phyloP scores from a whole-genome alignment of 2,113 vertebrate species.

The Pelmatolapia mariae region DNA sequence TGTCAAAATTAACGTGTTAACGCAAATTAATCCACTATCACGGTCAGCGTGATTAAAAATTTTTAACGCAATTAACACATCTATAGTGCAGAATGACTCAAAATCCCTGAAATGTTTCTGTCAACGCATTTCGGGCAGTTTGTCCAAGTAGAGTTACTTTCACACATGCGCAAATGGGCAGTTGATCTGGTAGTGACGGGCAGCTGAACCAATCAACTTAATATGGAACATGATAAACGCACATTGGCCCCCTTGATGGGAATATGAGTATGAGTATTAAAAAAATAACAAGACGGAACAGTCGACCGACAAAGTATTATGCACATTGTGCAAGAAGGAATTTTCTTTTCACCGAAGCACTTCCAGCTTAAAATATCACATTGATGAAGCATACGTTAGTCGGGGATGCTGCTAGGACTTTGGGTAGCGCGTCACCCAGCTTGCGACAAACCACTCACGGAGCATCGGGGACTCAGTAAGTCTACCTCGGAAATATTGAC shows the following conservation, averaged over 20 bases:
- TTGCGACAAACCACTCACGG: neutral
- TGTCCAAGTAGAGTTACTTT: too few species aligned
- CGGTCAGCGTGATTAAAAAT: fast-evolving
- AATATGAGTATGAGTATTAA: too few species aligned
- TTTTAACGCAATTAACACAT: neutral
- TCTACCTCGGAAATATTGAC: neutral
- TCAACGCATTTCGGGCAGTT: neutral
- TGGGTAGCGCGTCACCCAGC: fast-evolving
- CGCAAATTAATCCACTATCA: neutral
- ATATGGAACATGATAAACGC: too few species aligned
- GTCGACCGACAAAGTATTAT: too few species aligned
- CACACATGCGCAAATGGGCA: too few species aligned
- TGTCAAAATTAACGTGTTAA: neutral
- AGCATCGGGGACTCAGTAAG: neutral
- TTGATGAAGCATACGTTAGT: neutral
- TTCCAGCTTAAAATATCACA: too few species aligned
- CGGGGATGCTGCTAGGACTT: neutral
- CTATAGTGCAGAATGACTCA: neutral
- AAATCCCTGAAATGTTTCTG: neutral
- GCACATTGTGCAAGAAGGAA: too few species aligned
- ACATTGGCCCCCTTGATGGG: too few species aligned
- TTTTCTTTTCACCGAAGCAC: too few species aligned
- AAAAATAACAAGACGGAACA: too few species aligned
- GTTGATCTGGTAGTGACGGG: too few species aligned
- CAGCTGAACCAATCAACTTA: too few species aligned